Base-by-base conservation (phyloP, 2,797 vertebrate genomes). In the Sebastes reedi region DNA sequence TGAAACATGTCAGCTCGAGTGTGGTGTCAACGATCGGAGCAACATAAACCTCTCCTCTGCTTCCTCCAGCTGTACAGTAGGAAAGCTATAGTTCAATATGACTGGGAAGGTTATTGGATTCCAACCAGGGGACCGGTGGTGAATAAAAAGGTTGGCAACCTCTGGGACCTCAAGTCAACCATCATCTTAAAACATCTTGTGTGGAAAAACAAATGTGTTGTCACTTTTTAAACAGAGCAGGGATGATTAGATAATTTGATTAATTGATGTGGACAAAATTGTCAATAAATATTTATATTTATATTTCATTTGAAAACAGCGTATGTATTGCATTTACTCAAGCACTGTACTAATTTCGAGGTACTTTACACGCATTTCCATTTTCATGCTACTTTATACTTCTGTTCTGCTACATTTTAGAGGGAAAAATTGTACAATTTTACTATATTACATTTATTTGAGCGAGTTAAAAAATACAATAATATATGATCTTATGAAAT, bases 1-100 rank as follows among this genome's bases (percentile, higher is more conserved):
- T 85, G 75, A 74, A 89, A 81, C 62, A 59, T 77, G 86, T 88
- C 79, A 79, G 69, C 73, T 84, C 65, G 25, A 81, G 46, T 56
- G 59, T 25, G 27, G 72, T 32, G 69, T 85, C 84, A 77, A 68
- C n/a, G n/a, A 85, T 18, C 3, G 9, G 66, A 76, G 72, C 25
- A n/a, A 72, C 67, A 27, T 68, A 86, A 85, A 86, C 74, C 72
- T 64, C 72, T 62, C 22, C 64, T 77, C 80, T 29, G 61, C 64
- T 83, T 84, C 58, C 27, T 75, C 32, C 59, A 13, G 16, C 69
- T 79, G 29, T n/a, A 65, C 56, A 46, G 72, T 39, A 59, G 61
- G 22, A 82, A 75, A 83, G 75, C 56, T 58, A 70, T 70, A 42
- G 58, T 66, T 78, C 60, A 56, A 20, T 66, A 77, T 67, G 75